Conservation (phyloP, 2,888 invertebrate genomes). For the Pycnomerus fuliginosus region DNA sequence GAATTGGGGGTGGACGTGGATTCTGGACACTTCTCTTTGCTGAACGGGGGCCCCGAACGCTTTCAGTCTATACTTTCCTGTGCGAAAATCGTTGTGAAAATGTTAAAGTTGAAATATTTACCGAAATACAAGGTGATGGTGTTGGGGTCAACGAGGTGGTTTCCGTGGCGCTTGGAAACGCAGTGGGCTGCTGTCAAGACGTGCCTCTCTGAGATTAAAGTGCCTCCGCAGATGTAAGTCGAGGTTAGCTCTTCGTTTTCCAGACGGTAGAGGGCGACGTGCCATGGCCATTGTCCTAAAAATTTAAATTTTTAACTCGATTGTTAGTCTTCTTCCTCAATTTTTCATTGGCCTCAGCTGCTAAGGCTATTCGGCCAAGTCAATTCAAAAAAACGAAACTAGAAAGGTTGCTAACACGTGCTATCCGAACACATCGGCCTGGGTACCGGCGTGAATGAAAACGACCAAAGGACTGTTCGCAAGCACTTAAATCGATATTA, state of each 20-base stretch:
- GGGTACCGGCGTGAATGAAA: no score
- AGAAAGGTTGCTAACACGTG: no score
- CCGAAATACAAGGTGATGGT: constrained; percentile 48
- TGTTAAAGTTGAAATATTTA: constrained; percentile 2
- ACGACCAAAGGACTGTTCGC: no score
- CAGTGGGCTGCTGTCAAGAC: constrained; percentile 67
- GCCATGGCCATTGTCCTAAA: constrained; percentile 69
- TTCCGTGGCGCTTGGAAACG: constrained; percentile 52
- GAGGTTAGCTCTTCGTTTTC: constrained; percentile 44
- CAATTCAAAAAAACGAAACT: no score
- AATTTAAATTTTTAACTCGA: no score
- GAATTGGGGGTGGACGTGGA: constrained; percentile 51
- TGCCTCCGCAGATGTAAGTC: constrained; percentile 66
- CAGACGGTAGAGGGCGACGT: constrained; percentile 64
- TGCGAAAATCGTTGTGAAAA: constrained; percentile 11
- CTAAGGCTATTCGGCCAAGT: no score
- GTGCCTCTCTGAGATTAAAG: constrained; percentile 58
- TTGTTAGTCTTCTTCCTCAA: no score
- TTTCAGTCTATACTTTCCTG: constrained; percentile 44
- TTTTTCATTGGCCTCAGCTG: no score
- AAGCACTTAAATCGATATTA: no score
- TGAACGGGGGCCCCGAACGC: constrained; percentile 54
- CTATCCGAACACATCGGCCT: no score
- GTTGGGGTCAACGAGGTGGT: constrained; percentile 40
- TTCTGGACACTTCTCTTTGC: constrained; percentile 52